phyloP scores from a whole-genome alignment of 2,113 vertebrate species.

The Noctilio leporinus region DNA sequence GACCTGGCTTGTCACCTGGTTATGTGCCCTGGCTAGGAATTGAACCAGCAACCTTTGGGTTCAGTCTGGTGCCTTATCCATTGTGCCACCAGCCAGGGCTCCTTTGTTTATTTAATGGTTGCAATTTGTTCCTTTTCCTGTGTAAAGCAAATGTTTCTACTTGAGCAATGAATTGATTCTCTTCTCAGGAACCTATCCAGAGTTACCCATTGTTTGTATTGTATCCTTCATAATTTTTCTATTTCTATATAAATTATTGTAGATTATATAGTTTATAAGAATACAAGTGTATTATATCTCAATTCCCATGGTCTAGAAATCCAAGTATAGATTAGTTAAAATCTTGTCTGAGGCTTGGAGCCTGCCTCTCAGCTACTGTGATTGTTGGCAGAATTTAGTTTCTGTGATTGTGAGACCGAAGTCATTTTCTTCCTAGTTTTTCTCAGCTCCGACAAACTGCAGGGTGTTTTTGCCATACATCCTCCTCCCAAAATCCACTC shows the following conservation, averaged over 20 bases:
- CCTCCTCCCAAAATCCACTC: not conserved
- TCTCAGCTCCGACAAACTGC: not conserved
- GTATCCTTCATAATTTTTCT: not conserved
- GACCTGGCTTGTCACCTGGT: too few relatives aligned
- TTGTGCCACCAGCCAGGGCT: too few relatives aligned
- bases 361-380: not conserved
- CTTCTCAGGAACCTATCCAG: not conserved
- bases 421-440: not conserved
- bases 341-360: not conserved
- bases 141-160: not conserved
- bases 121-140: not conserved
- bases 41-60: too few relatives aligned
- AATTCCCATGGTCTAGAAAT: not conserved
- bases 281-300: not conserved
- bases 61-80: too few relatives aligned
- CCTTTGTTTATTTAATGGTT: not conserved
- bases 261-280: not conserved
- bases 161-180: not conserved
- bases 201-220: not conserved
- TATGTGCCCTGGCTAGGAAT: too few relatives aligned
- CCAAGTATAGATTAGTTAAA: not conserved
- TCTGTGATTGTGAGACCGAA: not conserved
- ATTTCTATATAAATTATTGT: not conserved
- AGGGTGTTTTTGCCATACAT: not conserved
- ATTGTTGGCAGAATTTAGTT: not conserved